phyloP scores from a whole-genome alignment of 2,888 invertebrate genomes.

The Peribatodes rhomboidaria region DNA sequence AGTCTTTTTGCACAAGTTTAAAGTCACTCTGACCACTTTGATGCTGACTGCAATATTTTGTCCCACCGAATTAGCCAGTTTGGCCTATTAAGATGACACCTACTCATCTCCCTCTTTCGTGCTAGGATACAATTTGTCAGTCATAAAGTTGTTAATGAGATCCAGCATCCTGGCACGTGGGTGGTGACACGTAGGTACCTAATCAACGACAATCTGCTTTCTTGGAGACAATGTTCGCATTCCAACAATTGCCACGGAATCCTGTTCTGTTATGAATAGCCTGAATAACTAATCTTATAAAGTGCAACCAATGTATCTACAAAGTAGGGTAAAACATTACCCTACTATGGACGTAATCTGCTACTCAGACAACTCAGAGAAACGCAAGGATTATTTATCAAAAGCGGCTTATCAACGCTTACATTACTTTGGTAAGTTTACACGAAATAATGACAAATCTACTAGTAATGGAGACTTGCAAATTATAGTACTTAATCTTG shows the following conservation, averaged over 20 bases:
- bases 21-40: not conserved
- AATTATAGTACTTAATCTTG: no score
- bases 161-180: conserved; percentile 43
- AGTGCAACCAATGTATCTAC: no score
- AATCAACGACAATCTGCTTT: conserved; percentile 45
- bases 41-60: not conserved
- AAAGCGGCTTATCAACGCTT: no score
- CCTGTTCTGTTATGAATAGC: conserved; percentile 11
- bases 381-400: no score
- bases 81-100: conserved; percentile 28
- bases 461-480: no score
- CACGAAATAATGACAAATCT: no score
- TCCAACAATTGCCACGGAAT: conserved; percentile 22
- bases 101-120: conserved; percentile 33
- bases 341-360: no score
- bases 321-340: no score
- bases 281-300: not conserved
- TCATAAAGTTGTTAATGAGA: conserved; percentile 42
- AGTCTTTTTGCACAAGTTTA: conserved; percentile 44
- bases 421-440: no score
- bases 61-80: conserved; percentile 6
- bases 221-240: conserved; percentile 36
- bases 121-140: conserved; percentile 42
- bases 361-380: no score
- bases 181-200: conserved; percentile 40